These are phyloP conservation scores for Penaeus japonicus DNA, from an alignment of 1,140 invertebrate genomes.

Conservation along the genomic window DNA sequence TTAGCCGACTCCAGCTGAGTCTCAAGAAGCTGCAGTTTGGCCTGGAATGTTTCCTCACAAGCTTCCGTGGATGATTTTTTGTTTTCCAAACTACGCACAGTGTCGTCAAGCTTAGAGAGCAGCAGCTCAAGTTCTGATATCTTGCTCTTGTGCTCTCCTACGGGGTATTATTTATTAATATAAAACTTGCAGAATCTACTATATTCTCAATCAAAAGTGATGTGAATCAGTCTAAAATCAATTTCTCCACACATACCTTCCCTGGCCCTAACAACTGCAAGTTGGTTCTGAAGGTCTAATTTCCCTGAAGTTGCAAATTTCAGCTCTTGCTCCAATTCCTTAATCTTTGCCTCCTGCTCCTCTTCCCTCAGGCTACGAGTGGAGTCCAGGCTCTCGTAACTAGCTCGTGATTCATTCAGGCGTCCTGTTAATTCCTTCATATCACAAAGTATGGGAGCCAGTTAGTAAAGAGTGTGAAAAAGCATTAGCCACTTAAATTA, in stretches of 20 bases:
- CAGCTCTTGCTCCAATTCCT: constrained; percentile 23
- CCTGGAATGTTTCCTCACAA: constrained; percentile 25
- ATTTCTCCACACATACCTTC: constrained; percentile 4
- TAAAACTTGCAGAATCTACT: background rate
- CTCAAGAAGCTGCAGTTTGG: constrained; percentile 61
- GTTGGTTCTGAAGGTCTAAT: constrained; percentile 29
- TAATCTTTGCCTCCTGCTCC: constrained; percentile 36
- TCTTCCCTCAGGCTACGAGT: constrained; percentile 32
- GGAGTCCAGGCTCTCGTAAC: constrained; percentile 17
- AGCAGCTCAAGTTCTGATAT: constrained; percentile 43
- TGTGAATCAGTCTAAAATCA: background rate
- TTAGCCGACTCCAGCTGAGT: constrained; percentile 52
- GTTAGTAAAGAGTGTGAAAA: too few species aligned
- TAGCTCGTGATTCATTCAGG: constrained; percentile 32
- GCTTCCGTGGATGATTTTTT: constrained; percentile 28
- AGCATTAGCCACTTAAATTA: too few species aligned
- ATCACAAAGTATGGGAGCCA: too few species aligned
- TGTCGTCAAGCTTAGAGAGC: constrained; percentile 33
- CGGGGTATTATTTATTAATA: background rate
- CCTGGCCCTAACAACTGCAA: constrained; percentile 13
- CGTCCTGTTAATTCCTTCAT: constrained; percentile 17
- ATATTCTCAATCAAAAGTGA: background rate
- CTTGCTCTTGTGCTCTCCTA: constrained; percentile 41
- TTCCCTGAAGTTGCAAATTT: constrained; percentile 19
- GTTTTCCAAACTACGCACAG: constrained; percentile 29